Conservation (phyloP, 2,888 invertebrate species). For the Cylloceria caligata region DNA sequence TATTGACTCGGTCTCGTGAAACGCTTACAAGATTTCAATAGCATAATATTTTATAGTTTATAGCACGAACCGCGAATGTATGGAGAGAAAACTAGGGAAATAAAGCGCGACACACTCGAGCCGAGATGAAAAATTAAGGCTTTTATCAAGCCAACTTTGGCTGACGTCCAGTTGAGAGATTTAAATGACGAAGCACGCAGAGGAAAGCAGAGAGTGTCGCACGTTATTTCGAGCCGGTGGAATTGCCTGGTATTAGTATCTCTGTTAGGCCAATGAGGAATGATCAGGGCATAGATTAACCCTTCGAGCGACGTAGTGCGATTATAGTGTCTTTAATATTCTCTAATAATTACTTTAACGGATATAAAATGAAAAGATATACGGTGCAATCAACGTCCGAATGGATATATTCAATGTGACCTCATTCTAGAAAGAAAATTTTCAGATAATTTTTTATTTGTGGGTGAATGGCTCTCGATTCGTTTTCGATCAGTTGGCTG, state of each 20-base stretch:
- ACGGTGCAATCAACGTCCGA: constrained; percentile 55
- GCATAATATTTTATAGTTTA: constrained; percentile 17
- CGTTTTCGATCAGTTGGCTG: constrained; percentile 74
- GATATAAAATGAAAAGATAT: constrained; percentile 30
- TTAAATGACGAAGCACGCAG: neutral
- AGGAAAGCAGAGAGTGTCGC: constrained; percentile 1
- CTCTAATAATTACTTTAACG: constrained; percentile 15
- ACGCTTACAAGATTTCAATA: constrained; percentile 2
- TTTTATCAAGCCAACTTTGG: neutral
- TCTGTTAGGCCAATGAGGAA: neutral
- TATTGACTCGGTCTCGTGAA: neutral
- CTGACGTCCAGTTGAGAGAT: neutral
- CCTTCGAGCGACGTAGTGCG: neutral
- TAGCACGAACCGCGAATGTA: constrained; percentile 55
- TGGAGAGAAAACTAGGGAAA: constrained; percentile 31
- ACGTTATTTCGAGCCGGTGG: constrained; percentile 7
- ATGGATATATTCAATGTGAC: constrained; percentile 35
- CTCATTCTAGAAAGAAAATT: constrained; percentile 3
- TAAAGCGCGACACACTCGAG: constrained; percentile 57
- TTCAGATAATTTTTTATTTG: constrained; percentile 25
- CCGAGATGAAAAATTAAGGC: constrained; percentile 9
- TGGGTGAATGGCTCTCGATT: constrained; percentile 25
- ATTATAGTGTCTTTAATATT: constrained; percentile 25
- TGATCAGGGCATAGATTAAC: neutral
- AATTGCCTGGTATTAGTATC: neutral